Percentiles rank a stretch among this genome's conserved stretches.
These are phyloP conservation scores for Eucriotettix oculatus DNA, from an alignment of 2,888 invertebrate genomes.

Conservation along the genomic window DNA sequence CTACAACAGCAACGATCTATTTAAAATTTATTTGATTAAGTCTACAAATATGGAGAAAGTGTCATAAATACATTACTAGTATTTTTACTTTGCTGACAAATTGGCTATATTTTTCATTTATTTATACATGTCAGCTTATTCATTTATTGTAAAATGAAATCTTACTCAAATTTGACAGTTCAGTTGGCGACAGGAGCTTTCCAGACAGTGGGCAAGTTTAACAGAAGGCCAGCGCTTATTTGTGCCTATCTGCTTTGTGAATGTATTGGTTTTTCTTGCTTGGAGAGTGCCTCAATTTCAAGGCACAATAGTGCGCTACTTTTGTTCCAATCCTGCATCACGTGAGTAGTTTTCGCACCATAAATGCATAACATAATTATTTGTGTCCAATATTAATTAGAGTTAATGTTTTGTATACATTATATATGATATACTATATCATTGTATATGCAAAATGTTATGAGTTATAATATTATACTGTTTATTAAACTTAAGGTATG, in stretches of 20 bases:
- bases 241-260: conserved; percentile 59
- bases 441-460: no score
- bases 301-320: conserved; percentile 64
- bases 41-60: no score
- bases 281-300: conserved; percentile 64
- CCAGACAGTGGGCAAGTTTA: conserved; percentile 54
- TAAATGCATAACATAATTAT: neutral
- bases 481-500: no score
- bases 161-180: neutral
- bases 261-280: conserved; percentile 60
- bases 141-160: no score
- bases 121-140: no score
- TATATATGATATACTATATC: no score
- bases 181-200: conserved; percentile 23
- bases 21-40: no score
- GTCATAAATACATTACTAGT: no score
- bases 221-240: conserved; percentile 62
- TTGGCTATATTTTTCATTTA: no score
- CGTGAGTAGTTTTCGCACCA: conserved; percentile 33
- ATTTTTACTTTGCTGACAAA: no score
- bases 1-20: no score
- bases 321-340: conserved; percentile 65
- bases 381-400: neutral
- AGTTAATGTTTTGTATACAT: neutral
- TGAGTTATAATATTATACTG: no score